Conservation (phyloP, 2,888 invertebrate species). For the Machimus atricapillus region DNA sequence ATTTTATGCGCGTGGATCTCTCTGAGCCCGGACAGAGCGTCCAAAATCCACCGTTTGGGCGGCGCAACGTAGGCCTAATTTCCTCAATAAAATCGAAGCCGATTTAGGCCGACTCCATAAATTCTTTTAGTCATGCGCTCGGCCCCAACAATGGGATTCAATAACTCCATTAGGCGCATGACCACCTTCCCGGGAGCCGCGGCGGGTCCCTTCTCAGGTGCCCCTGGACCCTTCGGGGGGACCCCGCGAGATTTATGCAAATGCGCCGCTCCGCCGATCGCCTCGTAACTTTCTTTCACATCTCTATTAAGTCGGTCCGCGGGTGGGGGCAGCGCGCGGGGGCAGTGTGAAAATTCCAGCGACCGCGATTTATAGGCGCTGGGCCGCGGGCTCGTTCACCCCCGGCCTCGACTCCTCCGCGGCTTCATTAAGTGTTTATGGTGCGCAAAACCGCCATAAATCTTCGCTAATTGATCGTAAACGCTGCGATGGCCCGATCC, state of each 20-base stretch:
- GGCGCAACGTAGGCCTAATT: constrained; percentile 14
- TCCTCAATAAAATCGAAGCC: constrained; percentile 26
- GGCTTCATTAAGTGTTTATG: constrained; percentile 34
- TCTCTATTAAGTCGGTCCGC: not conserved
- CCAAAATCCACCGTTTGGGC: not conserved
- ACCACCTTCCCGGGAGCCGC: constrained; percentile 8
- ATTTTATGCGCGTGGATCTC: not conserved
- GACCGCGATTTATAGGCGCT: not conserved
- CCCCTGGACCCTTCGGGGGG: not conserved
- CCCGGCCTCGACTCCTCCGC: constrained; percentile 15
- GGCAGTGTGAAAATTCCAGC: constrained; percentile 26
- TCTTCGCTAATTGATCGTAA: constrained; percentile 46
- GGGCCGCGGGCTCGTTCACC: constrained; percentile 2
- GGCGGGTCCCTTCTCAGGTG: not conserved
- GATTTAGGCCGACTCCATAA: not conserved
- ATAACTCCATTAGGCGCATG: constrained; percentile 34
- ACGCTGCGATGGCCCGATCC: constrained; percentile 45
- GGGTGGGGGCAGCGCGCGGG: not conserved
- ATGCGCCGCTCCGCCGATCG: not conserved
- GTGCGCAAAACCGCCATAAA: constrained; percentile 34
- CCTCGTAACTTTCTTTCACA: constrained; percentile 19
- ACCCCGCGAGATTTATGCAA: constrained; percentile 13
- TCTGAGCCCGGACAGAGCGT: not conserved
- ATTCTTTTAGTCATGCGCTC: not conserved
- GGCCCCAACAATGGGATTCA: constrained; percentile 12